A percentile compares a stretch with the other conserved stretches of the same genome.
phyloP scores from a whole-genome alignment of 2,888 invertebrate species.

The Labia minor region DNA sequence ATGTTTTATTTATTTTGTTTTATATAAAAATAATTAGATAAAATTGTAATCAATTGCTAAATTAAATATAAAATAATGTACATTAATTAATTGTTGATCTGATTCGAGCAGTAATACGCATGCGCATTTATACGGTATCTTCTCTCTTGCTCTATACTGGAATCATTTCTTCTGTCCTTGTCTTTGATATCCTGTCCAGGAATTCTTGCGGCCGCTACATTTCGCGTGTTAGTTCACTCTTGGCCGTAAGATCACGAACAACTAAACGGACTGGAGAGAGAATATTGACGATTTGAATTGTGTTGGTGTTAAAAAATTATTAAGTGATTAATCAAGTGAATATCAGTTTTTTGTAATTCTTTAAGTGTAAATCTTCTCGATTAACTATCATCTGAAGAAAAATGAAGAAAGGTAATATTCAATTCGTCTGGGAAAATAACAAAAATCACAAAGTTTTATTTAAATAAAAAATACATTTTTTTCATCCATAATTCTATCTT shows the following conservation, averaged over 20 bases:
- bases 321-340: neutral
- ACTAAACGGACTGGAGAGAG: neutral
- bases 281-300: neutral
- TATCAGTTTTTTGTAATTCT: neutral
- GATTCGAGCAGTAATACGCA: neutral
- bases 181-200: neutral
- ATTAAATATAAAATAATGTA: neutral
- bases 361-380: neutral
- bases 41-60: neutral
- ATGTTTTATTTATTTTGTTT: neutral
- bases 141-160: neutral
- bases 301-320: neutral
- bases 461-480: too few relatives aligned
- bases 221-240: neutral
- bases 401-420: neutral
- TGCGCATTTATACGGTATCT: neutral
- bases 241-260: neutral
- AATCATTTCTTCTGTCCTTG: neutral
- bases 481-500: too few relatives aligned
- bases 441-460: too few relatives aligned
- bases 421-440: neutral
- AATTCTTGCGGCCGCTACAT: neutral
- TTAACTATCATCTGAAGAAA: too few relatives aligned
- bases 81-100: neutral
- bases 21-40: neutral